Base-by-base conservation (phyloP, 1,140 invertebrate species). In the Pachypeltis micranthus region DNA sequence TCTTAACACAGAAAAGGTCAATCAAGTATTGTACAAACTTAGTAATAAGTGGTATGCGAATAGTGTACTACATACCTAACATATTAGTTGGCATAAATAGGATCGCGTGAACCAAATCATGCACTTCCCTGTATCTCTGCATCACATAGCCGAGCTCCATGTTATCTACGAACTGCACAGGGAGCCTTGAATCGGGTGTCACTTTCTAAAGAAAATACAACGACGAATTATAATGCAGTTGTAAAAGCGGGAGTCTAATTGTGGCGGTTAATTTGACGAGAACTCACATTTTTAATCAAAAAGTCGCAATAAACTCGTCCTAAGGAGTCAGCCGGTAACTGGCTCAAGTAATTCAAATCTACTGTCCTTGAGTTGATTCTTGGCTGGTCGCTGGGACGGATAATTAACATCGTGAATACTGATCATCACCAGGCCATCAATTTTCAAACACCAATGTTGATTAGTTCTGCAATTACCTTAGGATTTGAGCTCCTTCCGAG, bases 41-140 rank as follows among this genome's bases (percentile, higher is more conserved):
- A n/a, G n/a, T n/a, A n/a, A n/a, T n/a, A n/a, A n/a, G n/a, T n/a
- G n/a, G n/a, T n/a, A n/a, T n/a, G n/a, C n/a, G n/a, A n/a, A n/a
- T n/a, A n/a, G n/a, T n/a, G n/a, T n/a, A n/a, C n/a, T n/a, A 72
- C 72, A 83, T 81, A 71, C 91, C 91, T 3, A 96, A 77, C 92
- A 98, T 96, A 71, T 93, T 94, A 4, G 94, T 98, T 16, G 91
- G 93, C 91, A 96, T 96, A 61, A 84, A 83, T 28, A 97, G 79
- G 4, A 91, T 74, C 0, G 93, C 86, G 76, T 99, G 96, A 64
- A 93, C 84, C 59, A 99, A 80, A 78, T 99, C 96, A 74, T 99
- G 96, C 19, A 88, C 86, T 78, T 99, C 94, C 67, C 96, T 83
- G 74, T 98, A 98, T 47, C 96, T 79, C 75, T 95, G 91, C 87